phyloP scores from a whole-genome alignment of 1,140 invertebrate genomes.

The Drosophila ohnishii region DNA sequence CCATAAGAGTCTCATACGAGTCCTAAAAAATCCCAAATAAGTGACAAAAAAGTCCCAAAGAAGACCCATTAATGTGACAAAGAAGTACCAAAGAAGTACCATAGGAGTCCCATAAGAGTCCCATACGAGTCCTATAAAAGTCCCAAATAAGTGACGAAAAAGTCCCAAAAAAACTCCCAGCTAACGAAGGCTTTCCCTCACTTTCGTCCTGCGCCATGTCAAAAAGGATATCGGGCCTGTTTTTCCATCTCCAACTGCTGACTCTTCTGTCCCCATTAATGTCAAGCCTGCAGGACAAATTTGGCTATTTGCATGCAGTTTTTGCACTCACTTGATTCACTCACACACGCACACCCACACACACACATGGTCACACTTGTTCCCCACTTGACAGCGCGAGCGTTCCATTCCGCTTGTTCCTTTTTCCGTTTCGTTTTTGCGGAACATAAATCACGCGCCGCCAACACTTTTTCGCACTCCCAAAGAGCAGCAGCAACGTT shows the following conservation, averaged over 20 bases:
- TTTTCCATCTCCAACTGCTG: too few relatives aligned
- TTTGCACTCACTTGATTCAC: constrained; percentile 56
- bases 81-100: too few relatives aligned
- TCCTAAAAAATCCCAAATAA: too few relatives aligned
- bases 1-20: too few relatives aligned
- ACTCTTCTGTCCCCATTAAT: constrained; percentile 42
- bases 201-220: neutral
- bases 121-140: too few relatives aligned
- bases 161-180: neutral
- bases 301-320: constrained; percentile 60
- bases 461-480: constrained; percentile 51
- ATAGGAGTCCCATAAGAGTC: too few relatives aligned
- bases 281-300: constrained; percentile 49
- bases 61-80: too few relatives aligned
- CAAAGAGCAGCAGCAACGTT: neutral
- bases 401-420: constrained; percentile 24
- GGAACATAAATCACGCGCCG: constrained; percentile 60
- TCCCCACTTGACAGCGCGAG: neutral
- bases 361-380: neutral
- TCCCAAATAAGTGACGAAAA: neutral
- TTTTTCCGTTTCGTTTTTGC: neutral
- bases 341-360: constrained; percentile 1
- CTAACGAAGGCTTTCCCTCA: constrained; percentile 39
- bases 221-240: neutral
- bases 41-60: too few relatives aligned